Evolutionary conservation across 1,140 invertebrate species (phyloP), one percentile per base, ranked within the genome.

Genomic region (Drosophila repleta): DNA sequence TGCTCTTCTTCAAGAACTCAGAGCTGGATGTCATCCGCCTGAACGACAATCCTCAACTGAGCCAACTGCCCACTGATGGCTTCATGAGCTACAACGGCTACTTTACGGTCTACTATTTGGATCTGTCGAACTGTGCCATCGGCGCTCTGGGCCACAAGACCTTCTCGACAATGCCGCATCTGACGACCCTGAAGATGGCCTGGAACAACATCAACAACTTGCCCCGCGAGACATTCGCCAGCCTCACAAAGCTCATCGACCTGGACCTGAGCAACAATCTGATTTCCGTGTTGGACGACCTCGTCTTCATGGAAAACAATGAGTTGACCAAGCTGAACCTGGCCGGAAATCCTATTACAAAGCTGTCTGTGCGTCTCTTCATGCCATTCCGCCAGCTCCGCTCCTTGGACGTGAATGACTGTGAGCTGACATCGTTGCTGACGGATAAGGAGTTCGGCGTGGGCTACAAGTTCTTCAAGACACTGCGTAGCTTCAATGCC

Each of bases 211-310:
- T 94, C 17, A 93, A 93, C 78, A 91, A 92, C 5, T 88, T 94
- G 60, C 93, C 85, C 0, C 61, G 58, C 1, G 88, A 84, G 15
- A 80, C 84, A 0, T 91, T 79, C 87, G 93, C 13, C 75, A 91
- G 53, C 91, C 94, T 91, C 4, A 93, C 92, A 2, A 93, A 94
- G 67, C 90, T 96, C 0, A 93, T 93, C 11, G 93, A 95, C 46
- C 90, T 96, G 39, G 94, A 96, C 84, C 90, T 96, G 4, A 95
- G 95, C n/a, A 93, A 94, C 67, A 96, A 96, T 74, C 74, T 93
- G 45, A 92, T 96, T 17, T 81, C 85, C 0, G 90, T 91, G 7
- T 79, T 96, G 18, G 93, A 94, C n/a, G 90, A 91, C 2, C 92
- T 94, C 51, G 92, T 95, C 61, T 96, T 96, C 82, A 90, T 92